Base-by-base conservation (phyloP, 2,888 invertebrate genomes). In the Hypolimnas misippus region DNA sequence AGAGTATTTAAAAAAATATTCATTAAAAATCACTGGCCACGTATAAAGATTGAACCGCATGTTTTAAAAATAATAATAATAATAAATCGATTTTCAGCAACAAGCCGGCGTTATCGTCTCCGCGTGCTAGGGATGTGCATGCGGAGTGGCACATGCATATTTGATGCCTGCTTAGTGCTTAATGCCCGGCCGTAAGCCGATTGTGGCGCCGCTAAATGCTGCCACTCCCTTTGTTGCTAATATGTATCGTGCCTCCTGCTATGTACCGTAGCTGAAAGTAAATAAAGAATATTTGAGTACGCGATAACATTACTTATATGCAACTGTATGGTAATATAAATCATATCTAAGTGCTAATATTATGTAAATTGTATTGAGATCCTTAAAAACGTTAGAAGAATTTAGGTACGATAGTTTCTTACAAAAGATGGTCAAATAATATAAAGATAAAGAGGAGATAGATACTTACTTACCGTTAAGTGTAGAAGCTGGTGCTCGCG, bases 141-240 rank as follows among this genome's bases (percentile, higher is more conserved):
- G 49, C 63, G 53, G 56, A 62, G 66, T 50, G 60, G 57, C 14
- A 50, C 63, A 81, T 88, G 80, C 83, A 88, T 88, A 88, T 87
- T 88, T 87, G 74, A 88, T 87, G 75, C 51, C 63, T 70, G 72
- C 76, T 79, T 87, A 86, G 82, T 84, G 77, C 76, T 79, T 87
- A 86, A 82, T 84, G 77, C 76, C 73, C 61, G 68, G 74, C 75
- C 66, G 72, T 85, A 86, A 86, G 86, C 83, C 80, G 86, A 85
- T 87, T 86, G 82, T 54, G 74, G 73, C 71, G 66, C 75, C 74
- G 78, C 77, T 83, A 84, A 85, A 84, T 85, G 83, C 76, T 80
- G 79, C 75, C 79, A 82, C 77, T 82, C 76, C 74, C 82, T 83
- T 82, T 83, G 83, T 80, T 74, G 63, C 63, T 77, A 49, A 29